Conservation (phyloP, 2,113 vertebrate species). For the Apeltes quadracus region DNA sequence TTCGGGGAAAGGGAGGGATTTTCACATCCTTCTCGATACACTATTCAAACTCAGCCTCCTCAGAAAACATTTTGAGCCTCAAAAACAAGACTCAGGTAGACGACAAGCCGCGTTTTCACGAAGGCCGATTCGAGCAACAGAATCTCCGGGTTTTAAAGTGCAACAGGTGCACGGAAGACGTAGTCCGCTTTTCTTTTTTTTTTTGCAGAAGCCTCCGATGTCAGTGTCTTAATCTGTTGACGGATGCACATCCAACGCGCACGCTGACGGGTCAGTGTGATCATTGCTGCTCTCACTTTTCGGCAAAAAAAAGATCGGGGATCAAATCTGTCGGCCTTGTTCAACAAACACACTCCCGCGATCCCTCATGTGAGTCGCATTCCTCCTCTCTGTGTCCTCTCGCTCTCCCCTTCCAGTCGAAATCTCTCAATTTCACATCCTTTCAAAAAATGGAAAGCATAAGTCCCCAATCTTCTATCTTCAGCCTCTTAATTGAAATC, state of each 20-base stretch:
- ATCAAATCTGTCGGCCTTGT: neutral
- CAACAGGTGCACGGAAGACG: neutral
- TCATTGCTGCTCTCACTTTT: neutral
- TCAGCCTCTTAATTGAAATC: slow-evolving; percentile 78
- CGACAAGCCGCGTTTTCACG: neutral
- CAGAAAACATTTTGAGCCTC: neutral
- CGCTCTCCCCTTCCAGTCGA: slow-evolving; percentile 6
- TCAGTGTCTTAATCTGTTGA: neutral
- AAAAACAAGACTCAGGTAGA: neutral
- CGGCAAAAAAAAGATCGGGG: neutral
- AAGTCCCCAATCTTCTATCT: slow-evolving; percentile 67
- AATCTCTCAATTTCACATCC: slow-evolving; percentile 30
- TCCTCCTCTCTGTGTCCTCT: neutral
- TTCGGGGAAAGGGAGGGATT: neutral
- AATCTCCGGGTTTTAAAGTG: neutral
- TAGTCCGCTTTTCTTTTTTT: too few relatives aligned
- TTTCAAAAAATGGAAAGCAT: slow-evolving; percentile 49
- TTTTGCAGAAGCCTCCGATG: neutral
- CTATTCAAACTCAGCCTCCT: neutral
- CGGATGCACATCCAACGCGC: neutral
- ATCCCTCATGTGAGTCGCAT: neutral
- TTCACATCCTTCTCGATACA: neutral
- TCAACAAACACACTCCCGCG: neutral
- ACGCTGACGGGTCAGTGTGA: neutral
- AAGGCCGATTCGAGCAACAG: neutral